A percentile compares a stretch with the other conserved stretches of the same genome.
Evolutionary conservation across 2,113 vertebrate species (phyloP).

Genomic region (Pardalotus punctatus): DNA sequence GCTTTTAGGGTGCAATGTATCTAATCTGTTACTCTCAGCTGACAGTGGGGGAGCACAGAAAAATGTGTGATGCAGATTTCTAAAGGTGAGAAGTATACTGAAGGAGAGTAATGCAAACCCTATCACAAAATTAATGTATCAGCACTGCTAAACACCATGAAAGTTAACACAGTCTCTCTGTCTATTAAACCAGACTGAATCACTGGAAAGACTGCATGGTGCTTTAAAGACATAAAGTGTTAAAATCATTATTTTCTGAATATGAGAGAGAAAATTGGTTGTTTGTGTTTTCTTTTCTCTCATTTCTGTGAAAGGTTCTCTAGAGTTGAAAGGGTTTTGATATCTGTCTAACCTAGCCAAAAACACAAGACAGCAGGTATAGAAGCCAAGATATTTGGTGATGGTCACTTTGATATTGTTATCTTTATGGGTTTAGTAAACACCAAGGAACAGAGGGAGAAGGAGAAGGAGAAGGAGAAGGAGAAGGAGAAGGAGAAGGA

Average conservation of each 20-base stretch:
- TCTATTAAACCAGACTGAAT: not conserved
- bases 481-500: too few relatives aligned
- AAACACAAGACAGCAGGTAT: not conserved
- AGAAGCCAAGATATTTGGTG: not conserved
- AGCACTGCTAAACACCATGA: not conserved
- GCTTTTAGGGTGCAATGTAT: not conserved
- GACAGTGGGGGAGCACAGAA: not conserved
- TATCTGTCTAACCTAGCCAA: not conserved
- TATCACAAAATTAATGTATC: not conserved
- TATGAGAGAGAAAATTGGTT: not conserved
- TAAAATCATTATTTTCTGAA: not conserved
- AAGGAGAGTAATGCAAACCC: not conserved
- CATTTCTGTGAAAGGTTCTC: not conserved
- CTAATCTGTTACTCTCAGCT: not conserved
- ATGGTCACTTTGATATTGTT: not conserved
- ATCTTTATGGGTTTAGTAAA: not conserved
- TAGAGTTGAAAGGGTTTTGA: not conserved
- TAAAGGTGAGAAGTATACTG: not conserved
- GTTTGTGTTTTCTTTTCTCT: not conserved
- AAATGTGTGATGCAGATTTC: not conserved
- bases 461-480: too few relatives aligned
- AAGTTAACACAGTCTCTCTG: not conserved
- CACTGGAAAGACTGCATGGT: not conserved
- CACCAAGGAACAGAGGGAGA: not conserved
- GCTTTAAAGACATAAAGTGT: not conserved